Conservation (phyloP, 2,888 invertebrate species). For the Gymnocheta viridis region DNA sequence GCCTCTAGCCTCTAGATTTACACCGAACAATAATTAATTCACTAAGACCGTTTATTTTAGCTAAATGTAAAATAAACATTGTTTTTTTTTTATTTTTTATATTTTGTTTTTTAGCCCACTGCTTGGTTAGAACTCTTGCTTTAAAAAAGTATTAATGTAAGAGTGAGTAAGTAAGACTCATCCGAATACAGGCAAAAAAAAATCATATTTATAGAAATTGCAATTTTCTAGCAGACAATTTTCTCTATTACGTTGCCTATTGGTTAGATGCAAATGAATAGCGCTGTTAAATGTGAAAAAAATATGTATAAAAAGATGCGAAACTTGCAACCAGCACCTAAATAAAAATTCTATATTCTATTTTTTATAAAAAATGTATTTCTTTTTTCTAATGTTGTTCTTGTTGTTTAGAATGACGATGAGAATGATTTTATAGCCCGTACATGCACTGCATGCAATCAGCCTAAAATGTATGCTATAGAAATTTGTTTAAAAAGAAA, state of each 20-base stretch:
- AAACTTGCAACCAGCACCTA: constrained; percentile 59
- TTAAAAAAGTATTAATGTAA: constrained; percentile 43
- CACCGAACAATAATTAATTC: constrained; percentile 56
- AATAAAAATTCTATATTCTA: constrained; percentile 45
- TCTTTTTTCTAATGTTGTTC: neutral
- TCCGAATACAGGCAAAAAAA: constrained; percentile 33
- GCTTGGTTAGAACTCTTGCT: constrained; percentile 13
- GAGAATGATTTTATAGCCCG: constrained; percentile 21
- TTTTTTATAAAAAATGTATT: constrained; percentile 30
- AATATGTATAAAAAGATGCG: constrained; percentile 45
- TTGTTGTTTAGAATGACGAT: constrained; percentile 52
- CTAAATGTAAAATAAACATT: constrained; percentile 67
- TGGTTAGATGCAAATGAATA: constrained; percentile 67
- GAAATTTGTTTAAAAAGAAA: constrained; percentile 70
- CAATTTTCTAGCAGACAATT: constrained; percentile 70
- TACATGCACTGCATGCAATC: constrained; percentile 61
- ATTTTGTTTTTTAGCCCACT: neutral
- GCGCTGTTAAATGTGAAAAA: constrained; percentile 38
- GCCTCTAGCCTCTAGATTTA: neutral
- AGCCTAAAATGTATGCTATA: constrained; percentile 70
- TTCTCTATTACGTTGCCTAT: constrained; percentile 68
- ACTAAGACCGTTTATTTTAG: constrained; percentile 57
- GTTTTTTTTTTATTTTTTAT: constrained; percentile 17
- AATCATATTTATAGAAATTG: constrained; percentile 62
- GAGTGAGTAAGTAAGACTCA: constrained; percentile 68